Evolutionary conservation across 2,888 invertebrate species (phyloP).

Genomic region (Baronia brevicornis): DNA sequence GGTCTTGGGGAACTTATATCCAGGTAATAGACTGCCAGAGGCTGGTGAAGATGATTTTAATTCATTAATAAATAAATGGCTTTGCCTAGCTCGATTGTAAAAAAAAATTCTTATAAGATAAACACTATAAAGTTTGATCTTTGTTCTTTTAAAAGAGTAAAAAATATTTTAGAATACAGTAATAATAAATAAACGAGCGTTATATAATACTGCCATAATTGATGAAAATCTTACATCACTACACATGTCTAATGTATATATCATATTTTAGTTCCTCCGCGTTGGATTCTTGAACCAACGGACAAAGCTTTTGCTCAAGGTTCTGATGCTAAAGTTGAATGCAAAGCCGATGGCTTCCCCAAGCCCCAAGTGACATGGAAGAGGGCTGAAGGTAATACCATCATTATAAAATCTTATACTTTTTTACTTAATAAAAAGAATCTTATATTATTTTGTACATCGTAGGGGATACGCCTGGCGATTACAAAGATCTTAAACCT

Average conservation of each 20-base stretch:
- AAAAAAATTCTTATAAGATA: no score
- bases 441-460: constrained; percentile 13
- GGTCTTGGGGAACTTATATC: no score
- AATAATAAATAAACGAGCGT: no score
- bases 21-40: no score
- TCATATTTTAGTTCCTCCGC: constrained; percentile 89
- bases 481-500: constrained; percentile 93
- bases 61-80: no score
- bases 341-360: constrained; percentile 96
- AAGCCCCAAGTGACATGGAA: constrained; percentile 97
- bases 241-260: constrained; percentile 16
- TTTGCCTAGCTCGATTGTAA: no score
- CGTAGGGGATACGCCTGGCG: constrained; percentile 91
- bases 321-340: constrained; percentile 94
- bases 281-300: constrained; percentile 96
- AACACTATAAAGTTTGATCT: no score
- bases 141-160: no score
- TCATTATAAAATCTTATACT: constrained; percentile 7
- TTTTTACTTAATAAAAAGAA: background rate
- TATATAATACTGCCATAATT: no score
- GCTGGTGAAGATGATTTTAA: no score
- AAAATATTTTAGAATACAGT: no score
- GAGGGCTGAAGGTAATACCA: constrained; percentile 88
- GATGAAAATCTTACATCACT: no score
- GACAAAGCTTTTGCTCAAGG: constrained; percentile 97